Conservation (phyloP, 2,113 vertebrate genomes). For the Ictidomys tridecemlineatus region DNA sequence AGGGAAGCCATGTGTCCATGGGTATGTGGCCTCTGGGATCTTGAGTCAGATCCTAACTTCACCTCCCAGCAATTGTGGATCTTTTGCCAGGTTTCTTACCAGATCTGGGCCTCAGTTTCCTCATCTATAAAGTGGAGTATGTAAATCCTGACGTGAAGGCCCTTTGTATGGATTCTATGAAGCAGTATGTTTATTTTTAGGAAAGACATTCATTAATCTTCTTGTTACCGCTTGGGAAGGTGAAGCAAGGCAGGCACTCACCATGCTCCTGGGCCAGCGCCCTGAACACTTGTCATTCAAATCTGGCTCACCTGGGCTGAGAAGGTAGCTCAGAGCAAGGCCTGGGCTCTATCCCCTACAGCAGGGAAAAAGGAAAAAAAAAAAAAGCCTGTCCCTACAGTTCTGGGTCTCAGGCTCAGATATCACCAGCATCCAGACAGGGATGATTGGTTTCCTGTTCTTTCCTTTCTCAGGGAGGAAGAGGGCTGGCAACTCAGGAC, state of each 20-base stretch:
- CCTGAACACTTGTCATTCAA: neutral
- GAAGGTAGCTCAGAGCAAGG: neutral
- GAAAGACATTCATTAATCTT: rapidly evolving
- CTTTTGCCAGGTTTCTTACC: neutral
- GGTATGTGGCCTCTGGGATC: neutral
- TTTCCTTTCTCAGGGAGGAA: neutral
- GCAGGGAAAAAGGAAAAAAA: too few species aligned
- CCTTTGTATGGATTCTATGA: neutral
- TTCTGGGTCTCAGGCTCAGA: neutral
- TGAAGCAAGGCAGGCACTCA: neutral
- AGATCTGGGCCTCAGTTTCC: neutral
- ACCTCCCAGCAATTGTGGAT: neutral
- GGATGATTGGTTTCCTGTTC: neutral
- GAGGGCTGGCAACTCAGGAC: neutral
- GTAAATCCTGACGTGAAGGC: rapidly evolving
- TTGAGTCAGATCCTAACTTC: neutral
- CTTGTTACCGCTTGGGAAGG: neutral
- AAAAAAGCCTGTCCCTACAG: neutral
- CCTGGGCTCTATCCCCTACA: too few species aligned
- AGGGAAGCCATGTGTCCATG: rapidly evolving
- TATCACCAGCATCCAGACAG: neutral
- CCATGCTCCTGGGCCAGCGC: neutral
- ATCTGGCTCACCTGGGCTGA: neutral
- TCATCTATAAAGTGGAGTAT: neutral
- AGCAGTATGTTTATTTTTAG: neutral